A percentile compares a stretch with the other conserved stretches of the same genome.
Conservation (phyloP, 64 coral and sea anemone genomes). For the Stichodactyla mertensii region DNA sequence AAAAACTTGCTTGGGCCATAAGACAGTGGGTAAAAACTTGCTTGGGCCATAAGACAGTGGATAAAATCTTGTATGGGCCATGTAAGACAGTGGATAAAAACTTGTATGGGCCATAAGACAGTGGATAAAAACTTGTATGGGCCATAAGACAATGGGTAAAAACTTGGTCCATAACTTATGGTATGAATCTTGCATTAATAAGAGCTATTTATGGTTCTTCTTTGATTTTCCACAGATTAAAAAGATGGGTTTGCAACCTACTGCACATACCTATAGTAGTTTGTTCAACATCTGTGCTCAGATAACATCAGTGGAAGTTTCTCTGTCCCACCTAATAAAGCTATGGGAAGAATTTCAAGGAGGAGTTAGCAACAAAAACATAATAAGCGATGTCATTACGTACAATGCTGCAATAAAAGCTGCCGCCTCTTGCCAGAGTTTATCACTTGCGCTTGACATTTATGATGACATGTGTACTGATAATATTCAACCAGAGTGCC, state of each 20-base stretch:
- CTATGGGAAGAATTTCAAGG: conserved; percentile 40
- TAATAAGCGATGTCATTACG: conserved; percentile 62
- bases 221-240: conserved; percentile 50
- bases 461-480: conserved; percentile 43
- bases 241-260: conserved; percentile 60
- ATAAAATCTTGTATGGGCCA: too few relatives aligned
- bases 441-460: conserved; percentile 40
- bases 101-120: too few relatives aligned
- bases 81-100: too few relatives aligned
- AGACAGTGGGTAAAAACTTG: too few relatives aligned
- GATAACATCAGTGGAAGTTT: conserved; percentile 13
- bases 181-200: too few relatives aligned
- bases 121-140: too few relatives aligned
- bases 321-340: conserved; percentile 48
- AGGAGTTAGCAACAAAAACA: conserved; percentile 3
- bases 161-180: too few relatives aligned
- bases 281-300: conserved; percentile 57
- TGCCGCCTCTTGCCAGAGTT: conserved; percentile 48
- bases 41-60: too few relatives aligned
- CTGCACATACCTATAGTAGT: conserved; percentile 68
- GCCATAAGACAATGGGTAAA: too few relatives aligned
- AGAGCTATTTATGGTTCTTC: too few relatives aligned
- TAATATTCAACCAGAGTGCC: conserved; percentile 30
- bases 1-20: too few relatives aligned
- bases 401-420: conserved; percentile 87